Base-by-base conservation (phyloP, 2,888 invertebrate genomes). In the Leptinotarsa juncta region DNA sequence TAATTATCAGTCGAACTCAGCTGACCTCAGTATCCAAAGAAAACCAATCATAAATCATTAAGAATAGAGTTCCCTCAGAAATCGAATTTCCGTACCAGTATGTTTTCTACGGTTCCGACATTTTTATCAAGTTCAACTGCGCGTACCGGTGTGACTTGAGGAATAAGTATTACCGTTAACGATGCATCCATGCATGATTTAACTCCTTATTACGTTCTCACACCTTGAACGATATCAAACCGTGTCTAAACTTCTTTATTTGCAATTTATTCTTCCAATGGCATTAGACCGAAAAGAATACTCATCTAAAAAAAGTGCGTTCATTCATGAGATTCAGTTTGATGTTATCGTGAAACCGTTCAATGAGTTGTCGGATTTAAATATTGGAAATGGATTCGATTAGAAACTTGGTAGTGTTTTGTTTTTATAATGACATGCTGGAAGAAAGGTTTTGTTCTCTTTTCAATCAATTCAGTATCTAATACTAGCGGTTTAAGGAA, bases 121-220 rank as follows among this genome's bases (percentile, higher is more conserved):
- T 60, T 60, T 60, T 60, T 60, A 60, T 60, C 60, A 60, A 60
- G 60, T 60, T 26, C 26, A 60, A 60, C 60, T 60, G 26, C 26
- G 12, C 60, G 60, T 60, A 60, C 60, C 60, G 15, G 60, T 60
- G 60, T 60, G 60, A 60, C 60, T 60, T 60, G 65, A 65, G n/a
- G 48, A 42, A 65, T 65, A 78, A 79, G 78, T 72, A 76, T 76
- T 80, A 76, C 82, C 82, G 82, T 82, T 82, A 82, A 82, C 81
- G 81, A 81, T 79, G 77, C 72, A 79, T 80, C 81, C 82, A 84
- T 83, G 84, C 84, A 83, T 84, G 84, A 84, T 84, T 84, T 83
- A 77, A 80, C 82, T 82, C 78, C 81, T 82, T 82, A 84, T 83
- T 83, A 82, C 81, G 79, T 84, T 84, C 84, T 84, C 84, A 84